Conservation (phyloP, 1,140 invertebrate species). For the Bombyx mori region ASM3026992v2 NC_085119.1:13389001-13389500, state of each 20-base stretch:
- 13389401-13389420: conserved; percentile 13
- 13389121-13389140: conserved; percentile 30
- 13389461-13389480: neutral
- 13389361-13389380: conserved; percentile 53
- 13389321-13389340: conserved; percentile 57
- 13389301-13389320: conserved; percentile 49
- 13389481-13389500: neutral
- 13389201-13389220: conserved; percentile 54
- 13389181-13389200: conserved; percentile 68
- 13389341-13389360: conserved; percentile 53
- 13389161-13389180: conserved; percentile 54
- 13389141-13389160: conserved; percentile 54
- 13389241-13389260: conserved; percentile 52
- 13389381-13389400: conserved; percentile 46
- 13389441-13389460: neutral
- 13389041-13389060: conserved; percentile 3
- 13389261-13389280: conserved; percentile 21
- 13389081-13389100: neutral
- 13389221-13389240: conserved; percentile 55
- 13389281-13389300: conserved; percentile 14
- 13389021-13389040: too few species aligned
- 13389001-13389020: too few species aligned
- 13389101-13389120: conserved; percentile 5
- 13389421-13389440: neutral
- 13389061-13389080: neutral